A percentile compares a stretch with the other conserved stretches of the same genome.
Conservation (phyloP, 1,140 invertebrate genomes). For the Leguminivora glycinivorella region DNA sequence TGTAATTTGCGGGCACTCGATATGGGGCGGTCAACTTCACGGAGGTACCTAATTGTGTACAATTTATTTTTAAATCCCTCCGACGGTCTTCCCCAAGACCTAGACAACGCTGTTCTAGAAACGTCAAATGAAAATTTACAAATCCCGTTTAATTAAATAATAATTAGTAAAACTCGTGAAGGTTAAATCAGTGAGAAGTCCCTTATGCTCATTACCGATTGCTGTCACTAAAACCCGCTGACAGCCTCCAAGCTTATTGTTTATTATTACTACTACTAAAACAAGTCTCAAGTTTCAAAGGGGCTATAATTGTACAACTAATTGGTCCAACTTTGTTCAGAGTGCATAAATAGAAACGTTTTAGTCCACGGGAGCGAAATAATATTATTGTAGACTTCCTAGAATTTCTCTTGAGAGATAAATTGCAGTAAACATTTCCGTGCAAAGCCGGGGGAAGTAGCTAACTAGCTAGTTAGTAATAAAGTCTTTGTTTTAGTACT, state of each 20-base stretch:
- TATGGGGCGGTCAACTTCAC: no score
- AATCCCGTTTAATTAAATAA: no score
- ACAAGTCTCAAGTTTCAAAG: conserved; percentile 8
- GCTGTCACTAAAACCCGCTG: background rate
- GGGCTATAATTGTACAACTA: background rate
- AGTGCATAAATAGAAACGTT: background rate
- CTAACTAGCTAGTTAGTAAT: background rate
- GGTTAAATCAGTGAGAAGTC: no score
- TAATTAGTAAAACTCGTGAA: no score
- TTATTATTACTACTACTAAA: background rate
- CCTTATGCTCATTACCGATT: background rate
- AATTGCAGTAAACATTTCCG: conserved; percentile 9
- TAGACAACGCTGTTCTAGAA: no score
- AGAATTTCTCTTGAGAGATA: conserved; percentile 12
- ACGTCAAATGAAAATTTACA: no score
- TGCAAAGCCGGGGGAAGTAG: background rate
- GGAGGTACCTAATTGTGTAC: no score
- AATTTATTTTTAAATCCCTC: no score
- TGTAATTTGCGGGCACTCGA: no score
- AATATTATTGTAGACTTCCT: conserved; percentile 17
- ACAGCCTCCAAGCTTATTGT: background rate
- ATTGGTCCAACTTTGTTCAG: conserved; percentile 1
- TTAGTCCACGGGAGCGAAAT: background rate
- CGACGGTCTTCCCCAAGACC: no score
- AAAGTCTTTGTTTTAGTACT: background rate